A percentile compares a stretch with the other conserved stretches of the same genome.
Conservation (phyloP, 1,140 invertebrate genomes). For the Drosophila nasuta region DNA sequence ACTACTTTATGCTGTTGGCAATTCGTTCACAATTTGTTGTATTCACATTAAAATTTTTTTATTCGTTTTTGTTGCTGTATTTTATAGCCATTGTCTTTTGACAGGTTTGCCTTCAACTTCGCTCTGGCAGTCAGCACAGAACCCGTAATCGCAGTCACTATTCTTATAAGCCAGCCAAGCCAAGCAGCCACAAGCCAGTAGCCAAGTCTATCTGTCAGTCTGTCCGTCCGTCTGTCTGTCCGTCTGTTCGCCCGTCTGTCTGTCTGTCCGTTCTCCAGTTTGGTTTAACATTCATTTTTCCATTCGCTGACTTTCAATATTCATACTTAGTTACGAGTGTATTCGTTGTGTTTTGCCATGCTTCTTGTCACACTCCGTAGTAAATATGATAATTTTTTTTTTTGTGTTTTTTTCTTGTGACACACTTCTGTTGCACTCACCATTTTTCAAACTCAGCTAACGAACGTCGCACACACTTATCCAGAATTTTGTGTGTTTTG, state of each 20-base stretch:
- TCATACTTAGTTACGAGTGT: slow-evolving; percentile 28
- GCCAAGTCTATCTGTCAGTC: not conserved
- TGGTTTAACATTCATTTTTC: slow-evolving; percentile 70
- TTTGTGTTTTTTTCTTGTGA: slow-evolving; percentile 34
- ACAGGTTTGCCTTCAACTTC: slow-evolving; percentile 81
- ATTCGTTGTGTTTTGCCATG: slow-evolving; percentile 56
- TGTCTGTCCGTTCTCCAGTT: slow-evolving; percentile 49
- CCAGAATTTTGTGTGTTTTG: not conserved
- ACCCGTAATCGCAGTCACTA: slow-evolving; percentile 57
- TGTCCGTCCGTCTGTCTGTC: slow-evolving; percentile 2
- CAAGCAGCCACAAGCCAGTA: not conserved
- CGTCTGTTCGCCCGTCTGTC: slow-evolving; percentile 2
- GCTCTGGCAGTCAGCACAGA: slow-evolving; percentile 56
- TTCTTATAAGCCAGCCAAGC: slow-evolving; percentile 25
- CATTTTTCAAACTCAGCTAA: slow-evolving; percentile 29
- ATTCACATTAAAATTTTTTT: slow-evolving; percentile 30
- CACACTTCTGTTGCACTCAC: slow-evolving; percentile 64
- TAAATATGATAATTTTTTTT: slow-evolving; percentile 43
- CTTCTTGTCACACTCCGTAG: slow-evolving; percentile 35
- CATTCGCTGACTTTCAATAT: slow-evolving; percentile 74
- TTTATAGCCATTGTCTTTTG: slow-evolving; percentile 76
- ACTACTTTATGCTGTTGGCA: slow-evolving; percentile 2
- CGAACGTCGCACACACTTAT: slow-evolving; percentile 11
- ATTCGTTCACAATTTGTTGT: slow-evolving; percentile 46
- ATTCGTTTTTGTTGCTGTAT: slow-evolving; percentile 31